Evolutionary conservation across 2,113 vertebrate species (phyloP).

Genomic region (Manacus vitellinus): DNA sequence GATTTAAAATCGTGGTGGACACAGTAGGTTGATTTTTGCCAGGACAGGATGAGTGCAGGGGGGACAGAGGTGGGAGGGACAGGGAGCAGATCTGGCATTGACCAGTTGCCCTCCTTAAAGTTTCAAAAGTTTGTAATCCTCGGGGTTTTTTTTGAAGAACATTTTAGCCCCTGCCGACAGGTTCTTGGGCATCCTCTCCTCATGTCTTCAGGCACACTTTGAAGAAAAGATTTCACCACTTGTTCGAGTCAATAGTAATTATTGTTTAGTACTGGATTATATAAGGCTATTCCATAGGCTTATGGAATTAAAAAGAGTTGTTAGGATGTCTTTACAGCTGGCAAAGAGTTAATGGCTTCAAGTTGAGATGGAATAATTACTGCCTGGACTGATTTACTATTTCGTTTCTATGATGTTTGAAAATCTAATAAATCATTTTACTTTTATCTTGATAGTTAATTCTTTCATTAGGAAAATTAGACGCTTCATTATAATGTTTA

Average conservation of each 20-base stretch:
- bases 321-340: slow-evolving; percentile 68
- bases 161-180: slow-evolving; percentile 68
- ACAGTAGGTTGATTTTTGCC: neutral
- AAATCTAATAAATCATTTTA: slow-evolving; percentile 71
- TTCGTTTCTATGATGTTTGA: slow-evolving; percentile 64
- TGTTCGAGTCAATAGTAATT: slow-evolving; percentile 75
- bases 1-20: neutral
- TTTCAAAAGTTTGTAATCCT: slow-evolving; percentile 81
- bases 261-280: slow-evolving; percentile 71
- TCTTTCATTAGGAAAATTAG: slow-evolving; percentile 73
- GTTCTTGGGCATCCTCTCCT: slow-evolving; percentile 68
- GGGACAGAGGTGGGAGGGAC: neutral
- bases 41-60: neutral
- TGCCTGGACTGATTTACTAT: slow-evolving; percentile 51
- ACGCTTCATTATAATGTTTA: slow-evolving; percentile 56
- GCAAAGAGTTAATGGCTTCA: slow-evolving; percentile 72
- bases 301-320: slow-evolving; percentile 79
- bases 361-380: slow-evolving; percentile 49
- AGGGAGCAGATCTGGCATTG: slow-evolving; percentile 77
- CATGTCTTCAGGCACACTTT: slow-evolving; percentile 77
- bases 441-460: slow-evolving; percentile 68
- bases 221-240: slow-evolving; percentile 79
- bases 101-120: slow-evolving; percentile 68
- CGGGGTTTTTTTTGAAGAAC: neutral
- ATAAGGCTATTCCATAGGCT: slow-evolving; percentile 47